Base-by-base conservation (phyloP, 2,113 vertebrate genomes). In the Salvelinus alpinus region DNA sequence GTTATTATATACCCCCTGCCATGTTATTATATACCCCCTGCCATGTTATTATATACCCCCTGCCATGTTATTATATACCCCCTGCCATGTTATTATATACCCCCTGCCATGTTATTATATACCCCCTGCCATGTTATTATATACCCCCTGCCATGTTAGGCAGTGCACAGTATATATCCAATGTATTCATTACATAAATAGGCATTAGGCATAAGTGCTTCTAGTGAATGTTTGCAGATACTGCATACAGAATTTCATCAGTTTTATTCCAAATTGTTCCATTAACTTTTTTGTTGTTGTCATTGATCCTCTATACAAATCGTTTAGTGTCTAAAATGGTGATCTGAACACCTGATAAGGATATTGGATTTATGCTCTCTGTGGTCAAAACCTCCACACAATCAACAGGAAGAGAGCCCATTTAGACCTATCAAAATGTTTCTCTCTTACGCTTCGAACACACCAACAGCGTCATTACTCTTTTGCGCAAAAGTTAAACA, bases 1-100 rank as follows among this genome's bases (percentile, higher is more conserved):
- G 13, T 51, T 5, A 31, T 5, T 31, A 31, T 31, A 31, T 31
- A 31, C 29, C 29, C 29, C 29, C 4, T 31, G 5, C 31, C 2
- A 27, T 27, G 27, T 27, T 82, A 75, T 87, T 88, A 81, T 82
- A 82, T 68, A 9, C 80, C 78, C 76, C 86, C 64, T 65, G 79
- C 78, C 71, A 70, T 29, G 13, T 51, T 31, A 5, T 31, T 31
- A 31, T 31, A 31, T 31, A 31, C 29, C 29, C 29, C 29, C 4
- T 31, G 1, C 31, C 2, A 29, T 29, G 27, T 29, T 82, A 75
- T 87, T 88, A 81, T 82, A 82, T 68, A 9, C 80, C 78, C 74
- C 87, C 64, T 65, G 79, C 76, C 70, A 68, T 29, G 13, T 4
- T 31, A 31, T 31, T 31, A 5, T 31, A 31, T 31, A 31, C 31